Evolutionary conservation across 2,888 invertebrate genomes (phyloP), one percentile per base, ranked within the genome.

Genomic region (Mythimna albipuncta): DNA sequence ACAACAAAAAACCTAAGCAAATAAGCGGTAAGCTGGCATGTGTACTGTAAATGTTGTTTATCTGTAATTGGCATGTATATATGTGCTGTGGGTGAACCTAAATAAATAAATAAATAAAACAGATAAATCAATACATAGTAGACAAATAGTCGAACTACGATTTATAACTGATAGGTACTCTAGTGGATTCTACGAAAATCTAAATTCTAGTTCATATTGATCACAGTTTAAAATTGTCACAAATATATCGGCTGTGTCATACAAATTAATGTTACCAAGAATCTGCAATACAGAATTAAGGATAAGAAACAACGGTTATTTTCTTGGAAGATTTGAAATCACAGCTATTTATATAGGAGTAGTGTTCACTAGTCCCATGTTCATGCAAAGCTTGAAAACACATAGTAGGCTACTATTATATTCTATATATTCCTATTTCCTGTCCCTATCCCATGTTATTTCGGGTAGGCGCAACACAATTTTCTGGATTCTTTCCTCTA

Each of bases 181-280:
- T 11, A 55, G 32, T 13, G 4, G 21, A 44, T 69, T 44, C 38
- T 4, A 55, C 21, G 47, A 55, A 69, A 41, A 19, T n/a, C 16
- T 2, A 35, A 54, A 64, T 41, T n/a, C 64, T 47, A 52, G 11
- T 7, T 9, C 26, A 6, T 44, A 58, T 26, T n/a, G 54, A 55
- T 70, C 58, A 38, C 6, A 61, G 41, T 58, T 41, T 2, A 11
- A 16, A 69, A 69, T 50, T 13, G 2, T 1, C 9, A 72, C 16
- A 26, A 38, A 52, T 9, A 44, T 44, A 32, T 44, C 32, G 41
- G 11, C 41, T 61, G 41, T 64, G 66, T 64, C 80, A 74, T 72
- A 38, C 9, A 71, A 71, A 58, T 71, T 19, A 68, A 55, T 50
- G 19, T 19, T 64, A 70, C 64, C n/a, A 26, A 62, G 77, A 76